Evolutionary conservation across 2,113 vertebrate species (phyloP), one percentile per base, ranked within the genome.

Genomic region (Periophthalmodon schlosseri): DNA sequence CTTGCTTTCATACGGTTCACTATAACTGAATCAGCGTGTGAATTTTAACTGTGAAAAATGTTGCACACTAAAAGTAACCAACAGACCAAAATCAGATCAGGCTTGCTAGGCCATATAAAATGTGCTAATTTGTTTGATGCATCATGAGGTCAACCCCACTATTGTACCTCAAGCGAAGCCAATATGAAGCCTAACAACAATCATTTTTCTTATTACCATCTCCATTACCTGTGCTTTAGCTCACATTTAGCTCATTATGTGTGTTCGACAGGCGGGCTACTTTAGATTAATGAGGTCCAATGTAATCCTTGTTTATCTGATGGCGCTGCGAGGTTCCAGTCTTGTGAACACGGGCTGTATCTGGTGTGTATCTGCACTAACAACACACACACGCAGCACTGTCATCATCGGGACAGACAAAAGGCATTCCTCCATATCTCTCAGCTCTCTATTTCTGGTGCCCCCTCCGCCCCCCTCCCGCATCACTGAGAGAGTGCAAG

Each of bases 401-500:
- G 68, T 80, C 71, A 83, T 75, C 78, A 57, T 61, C 61, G 18
- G 69, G 74, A 67, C 68, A 70, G 73, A 80, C 64, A 39, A 67
- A 81, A 76, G 78, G 54, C 72, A 81, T 81, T 80, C 83, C 81
- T 83, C 33, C 68, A 15, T 49, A 81, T 88, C 89, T 75, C 74
- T 87, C 83, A 79, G 54, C 57, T 69, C 56, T 49, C 56, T 65
- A 49, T 15, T 9, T 73, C 54, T 39, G 2, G 54, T 57, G 73
- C 28, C 73, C 47, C 72, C 68, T 77, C 78, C 77, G 58, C 60
- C 69, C 74, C 75, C 64, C 79, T 80, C 73, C 14, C 44, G 10
- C 67, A 63, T 71, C 80, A 82, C 76, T 84, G 81, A 80, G 76
- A 83, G 77, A 85, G 77, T 74, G 77, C 86, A 54, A 85, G 82